A percentile compares a stretch with the other conserved stretches of the same genome.
Conservation (phyloP, 2,888 invertebrate genomes). For the Danaus chrysippus region DNA sequence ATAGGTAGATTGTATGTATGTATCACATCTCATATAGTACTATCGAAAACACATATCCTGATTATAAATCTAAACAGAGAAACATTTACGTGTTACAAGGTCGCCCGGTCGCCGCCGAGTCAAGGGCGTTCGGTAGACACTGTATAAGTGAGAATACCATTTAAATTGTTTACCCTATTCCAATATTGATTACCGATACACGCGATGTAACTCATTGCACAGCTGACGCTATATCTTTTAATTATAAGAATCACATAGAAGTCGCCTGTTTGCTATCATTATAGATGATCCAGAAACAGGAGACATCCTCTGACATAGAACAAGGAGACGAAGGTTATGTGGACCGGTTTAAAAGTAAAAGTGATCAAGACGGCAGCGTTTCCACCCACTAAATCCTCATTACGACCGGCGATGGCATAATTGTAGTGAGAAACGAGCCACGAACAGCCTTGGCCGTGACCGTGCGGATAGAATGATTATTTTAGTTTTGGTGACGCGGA, state of each 20-base stretch:
- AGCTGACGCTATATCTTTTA: too few relatives aligned
- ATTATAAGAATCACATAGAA: slow-evolving; percentile 3
- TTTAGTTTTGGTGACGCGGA: slow-evolving; percentile 72
- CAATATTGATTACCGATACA: slow-evolving; percentile 32
- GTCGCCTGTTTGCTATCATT: slow-evolving; percentile 4
- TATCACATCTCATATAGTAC: slow-evolving; percentile 24
- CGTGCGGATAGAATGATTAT: slow-evolving; percentile 71
- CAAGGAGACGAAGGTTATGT: slow-evolving; percentile 55
- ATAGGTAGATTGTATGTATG: too few relatives aligned
- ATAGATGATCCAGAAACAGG: slow-evolving; percentile 15
- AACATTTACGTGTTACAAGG: slow-evolving; percentile 70
- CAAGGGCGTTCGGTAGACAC: slow-evolving; percentile 74
- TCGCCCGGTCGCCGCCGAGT: slow-evolving; percentile 72
- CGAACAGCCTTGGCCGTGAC: slow-evolving; percentile 78
- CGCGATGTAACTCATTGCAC: slow-evolving; percentile 12
- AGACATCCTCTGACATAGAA: slow-evolving; percentile 39
- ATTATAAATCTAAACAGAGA: slow-evolving; percentile 65
- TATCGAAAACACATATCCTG: slow-evolving; percentile 51
- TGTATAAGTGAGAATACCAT: slow-evolving; percentile 47
- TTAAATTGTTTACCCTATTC: slow-evolving; percentile 47
- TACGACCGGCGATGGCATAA: slow-evolving; percentile 64
- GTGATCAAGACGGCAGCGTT: slow-evolving; percentile 60
- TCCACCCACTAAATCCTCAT: slow-evolving; percentile 77
- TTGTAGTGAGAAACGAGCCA: slow-evolving; percentile 65
- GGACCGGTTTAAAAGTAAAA: slow-evolving; percentile 76